Evolutionary conservation across 2,113 vertebrate species (phyloP).

Genomic region (Crypturellus undulatus): DNA sequence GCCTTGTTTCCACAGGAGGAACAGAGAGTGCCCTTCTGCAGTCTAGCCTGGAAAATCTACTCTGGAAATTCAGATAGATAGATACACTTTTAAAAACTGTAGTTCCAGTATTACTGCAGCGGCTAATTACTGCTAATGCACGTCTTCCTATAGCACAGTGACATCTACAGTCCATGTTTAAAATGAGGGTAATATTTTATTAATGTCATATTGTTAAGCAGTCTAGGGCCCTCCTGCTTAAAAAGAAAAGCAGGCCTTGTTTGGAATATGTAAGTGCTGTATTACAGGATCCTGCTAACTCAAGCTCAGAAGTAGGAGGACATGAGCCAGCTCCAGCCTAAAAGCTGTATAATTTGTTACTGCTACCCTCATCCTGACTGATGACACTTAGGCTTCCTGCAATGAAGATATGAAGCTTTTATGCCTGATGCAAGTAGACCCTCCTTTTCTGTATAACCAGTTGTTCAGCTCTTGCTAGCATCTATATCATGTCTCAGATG

Average conservation of each 20-base stretch:
- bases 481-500: neutral
- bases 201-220: neutral
- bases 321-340: neutral
- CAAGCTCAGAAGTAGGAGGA: neutral
- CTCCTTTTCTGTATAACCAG: neutral
- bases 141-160: conserved; percentile 54
- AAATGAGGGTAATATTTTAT: neutral
- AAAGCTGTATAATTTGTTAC: neutral
- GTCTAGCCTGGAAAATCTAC: neutral
- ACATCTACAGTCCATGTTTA: conserved; percentile 59
- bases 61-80: neutral
- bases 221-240: neutral
- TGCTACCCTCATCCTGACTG: neutral
- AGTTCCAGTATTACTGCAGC: neutral
- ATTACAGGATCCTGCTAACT: rapidly evolving
- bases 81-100: neutral
- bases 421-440: neutral
- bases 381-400: neutral
- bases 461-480: neutral
- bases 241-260: neutral
- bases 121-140: neutral
- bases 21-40: neutral
- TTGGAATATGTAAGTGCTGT: rapidly evolving
- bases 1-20: neutral
- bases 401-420: neutral